Base-by-base conservation (phyloP, 2,888 invertebrate species). In the Platynereis dumerilii region DNA sequence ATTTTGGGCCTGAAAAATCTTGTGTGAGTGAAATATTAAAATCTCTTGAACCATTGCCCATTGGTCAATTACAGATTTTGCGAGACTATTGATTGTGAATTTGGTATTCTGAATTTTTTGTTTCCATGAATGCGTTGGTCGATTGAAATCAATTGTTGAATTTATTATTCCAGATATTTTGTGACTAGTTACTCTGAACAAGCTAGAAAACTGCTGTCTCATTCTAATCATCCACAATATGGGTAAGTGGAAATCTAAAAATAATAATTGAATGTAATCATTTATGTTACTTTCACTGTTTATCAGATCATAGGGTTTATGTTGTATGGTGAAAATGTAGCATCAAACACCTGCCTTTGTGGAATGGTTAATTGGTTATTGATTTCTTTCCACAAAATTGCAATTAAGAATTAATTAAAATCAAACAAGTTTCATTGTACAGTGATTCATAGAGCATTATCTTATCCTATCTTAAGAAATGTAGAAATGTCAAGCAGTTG, bases 1-100 rank as follows among this genome's bases (percentile, higher is more conserved):
- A 84, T 96, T 67, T 87, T 99, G 48, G 96, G 96, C 10, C 86
- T 99, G 56, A 93, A 96, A 76, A 96, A 97, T 85, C 87, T 98
- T 0, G 80, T 96, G 76, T 96, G 80, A 64, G 73, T 68, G 1
- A 42, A n/a, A n/a, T n/a, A n/a, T n/a, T n/a, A n/a, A n/a, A n/a
- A n/a, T n/a, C n/a, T n/a, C n/a, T n/a, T n/a, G n/a, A n/a, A n/a
- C n/a, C n/a, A n/a, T n/a, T n/a, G n/a, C n/a, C n/a, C n/a, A 42
- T 42, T n/a, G n/a, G 12, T 15, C n/a, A 15, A n/a, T 42, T 42
- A 12, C 12, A 15, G 44, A 12, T 42, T 42, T 42, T 42, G 44
- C 44, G n/a, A 15, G 44, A 15, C 44, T n/a, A 42, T 15, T 42
- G 12, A n/a, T 42, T 42, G 12, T 42, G 12, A 12, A 12, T 15